Evolutionary conservation across 2,113 vertebrate species (phyloP), one percentile per base, ranked within the genome.

Genomic region (Macquaria ambigua): DNA sequence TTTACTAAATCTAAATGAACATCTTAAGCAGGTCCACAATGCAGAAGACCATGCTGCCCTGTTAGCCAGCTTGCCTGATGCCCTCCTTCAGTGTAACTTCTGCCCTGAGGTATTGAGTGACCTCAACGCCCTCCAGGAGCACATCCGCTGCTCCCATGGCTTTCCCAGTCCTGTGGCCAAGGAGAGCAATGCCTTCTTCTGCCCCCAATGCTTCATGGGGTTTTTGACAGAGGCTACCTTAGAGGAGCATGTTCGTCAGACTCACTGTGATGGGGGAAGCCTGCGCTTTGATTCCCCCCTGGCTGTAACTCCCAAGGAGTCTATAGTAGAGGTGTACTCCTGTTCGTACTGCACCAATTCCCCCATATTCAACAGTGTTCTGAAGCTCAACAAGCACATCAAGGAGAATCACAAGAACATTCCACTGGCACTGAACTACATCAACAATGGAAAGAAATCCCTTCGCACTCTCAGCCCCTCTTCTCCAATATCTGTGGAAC

Each of bases 391-490:
- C 93, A 99, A 99, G 82, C 98, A 99, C 94, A 97, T 99, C 93
- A 99, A 99, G 93, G 98, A 99, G 94, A 99, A 98, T 88, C 98
- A 99, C 93, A 99, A 99, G 95, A 99, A 99, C 96, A 99, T 99
- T 95, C 98, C 98, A 69, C 95, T 99, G 92, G 98, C 98, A 0
- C 95, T 99, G 87, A 98, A 98, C 95, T 99, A 99, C 88, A 97
- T 98, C 83, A 98, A 99, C 91, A 98, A 99, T 67, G 98, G 98
- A 79, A 98, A 98, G 94, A 98, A 98, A 93, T 97, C 97, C 66
- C 88, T 95, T 74, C 96, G 97, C 82, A 97, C 97, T 84, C 96
- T 99, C 87, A 99, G 98, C 92, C 98, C 98, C 0, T 96, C 98
- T 46, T 99, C 98, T 77, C 98, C 98, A 6, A 96, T 98, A 92